Percentiles rank a stretch among this genome's conserved stretches.
Conservation (phyloP, 2,888 invertebrate species). For the Drosophila prostipennis region DNA sequence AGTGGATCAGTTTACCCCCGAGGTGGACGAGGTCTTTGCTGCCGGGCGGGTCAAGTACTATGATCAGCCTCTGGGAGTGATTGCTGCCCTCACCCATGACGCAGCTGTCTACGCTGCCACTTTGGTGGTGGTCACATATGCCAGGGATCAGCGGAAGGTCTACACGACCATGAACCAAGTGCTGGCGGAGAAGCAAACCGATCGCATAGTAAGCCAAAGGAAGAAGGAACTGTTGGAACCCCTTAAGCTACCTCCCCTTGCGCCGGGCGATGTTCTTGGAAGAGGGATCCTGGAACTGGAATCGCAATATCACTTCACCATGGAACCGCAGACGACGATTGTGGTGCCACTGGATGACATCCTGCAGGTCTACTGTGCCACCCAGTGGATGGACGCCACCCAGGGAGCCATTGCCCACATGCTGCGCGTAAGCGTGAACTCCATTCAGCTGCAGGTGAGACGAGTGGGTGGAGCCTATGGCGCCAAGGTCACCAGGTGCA, state of each 20-base stretch:
- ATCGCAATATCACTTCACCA: constrained; percentile 90
- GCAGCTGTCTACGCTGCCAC: constrained; percentile 84
- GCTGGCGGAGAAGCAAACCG: constrained; percentile 73
- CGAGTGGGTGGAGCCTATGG: constrained; percentile 94
- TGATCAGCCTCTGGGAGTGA: constrained; percentile 90
- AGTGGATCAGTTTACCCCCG: constrained; percentile 77
- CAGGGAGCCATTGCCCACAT: constrained; percentile 86
- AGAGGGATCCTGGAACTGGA: constrained; percentile 86
- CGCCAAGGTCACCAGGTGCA: constrained; percentile 88
- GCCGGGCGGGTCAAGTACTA: constrained; percentile 85
- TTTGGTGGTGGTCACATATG: constrained; percentile 85
- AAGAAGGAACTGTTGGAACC: constrained; percentile 6
- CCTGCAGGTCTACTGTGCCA: constrained; percentile 87
- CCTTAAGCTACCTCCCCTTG: neutral
- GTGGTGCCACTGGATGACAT: constrained; percentile 89
- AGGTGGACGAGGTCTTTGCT: constrained; percentile 82
- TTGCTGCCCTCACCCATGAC: constrained; percentile 87
- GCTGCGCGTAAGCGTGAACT: constrained; percentile 86
- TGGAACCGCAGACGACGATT: constrained; percentile 90
- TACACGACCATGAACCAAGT: constrained; percentile 84
- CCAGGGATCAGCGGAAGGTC: constrained; percentile 68
- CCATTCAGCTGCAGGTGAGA: constrained; percentile 89
- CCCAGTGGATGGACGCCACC: constrained; percentile 87
- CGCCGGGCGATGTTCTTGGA: constrained; percentile 55
- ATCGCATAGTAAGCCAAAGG: constrained; percentile 57